Evolutionary conservation across 1,140 invertebrate genomes (phyloP).

Genomic region (Cydia fagiglandana): DNA sequence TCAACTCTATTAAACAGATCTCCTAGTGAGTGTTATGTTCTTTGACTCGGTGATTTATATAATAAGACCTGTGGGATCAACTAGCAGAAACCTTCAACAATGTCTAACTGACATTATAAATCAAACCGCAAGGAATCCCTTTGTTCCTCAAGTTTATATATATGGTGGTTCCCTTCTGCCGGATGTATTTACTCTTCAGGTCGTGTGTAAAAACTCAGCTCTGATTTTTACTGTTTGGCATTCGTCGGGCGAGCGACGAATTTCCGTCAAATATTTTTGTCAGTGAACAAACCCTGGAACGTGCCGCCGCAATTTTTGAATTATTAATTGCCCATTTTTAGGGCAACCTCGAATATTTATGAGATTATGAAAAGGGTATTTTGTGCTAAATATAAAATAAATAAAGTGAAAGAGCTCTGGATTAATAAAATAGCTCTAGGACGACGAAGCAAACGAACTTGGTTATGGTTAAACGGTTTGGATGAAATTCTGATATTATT

Average conservation of each 20-base stretch:
- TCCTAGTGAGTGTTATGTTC: no score
- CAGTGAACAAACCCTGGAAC: neutral
- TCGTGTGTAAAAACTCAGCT: neutral
- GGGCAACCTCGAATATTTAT: slow-evolving; percentile 10
- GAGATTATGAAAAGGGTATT: neutral
- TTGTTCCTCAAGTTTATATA: no score
- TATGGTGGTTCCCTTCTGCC: neutral
- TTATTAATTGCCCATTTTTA: slow-evolving; percentile 3
- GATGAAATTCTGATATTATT: neutral
- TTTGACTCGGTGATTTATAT: no score
- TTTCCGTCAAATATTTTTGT: slow-evolving; percentile 10
- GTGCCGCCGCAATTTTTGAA: slow-evolving; percentile 9
- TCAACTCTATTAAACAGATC: no score
- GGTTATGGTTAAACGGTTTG: neutral
- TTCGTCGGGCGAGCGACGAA: neutral
- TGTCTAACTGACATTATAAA: neutral
- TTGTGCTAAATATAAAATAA: neutral
- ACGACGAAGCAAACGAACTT: neutral
- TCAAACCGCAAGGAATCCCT: neutral
- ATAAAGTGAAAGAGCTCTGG: neutral
- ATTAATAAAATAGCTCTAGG: neutral
- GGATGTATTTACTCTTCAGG: neutral
- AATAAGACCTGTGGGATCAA: no score
- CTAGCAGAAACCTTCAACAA: no score
- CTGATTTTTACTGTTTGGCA: neutral